phyloP scores from a whole-genome alignment of 1,140 invertebrate genomes.

The Anoplolepis gracilipes region DNA sequence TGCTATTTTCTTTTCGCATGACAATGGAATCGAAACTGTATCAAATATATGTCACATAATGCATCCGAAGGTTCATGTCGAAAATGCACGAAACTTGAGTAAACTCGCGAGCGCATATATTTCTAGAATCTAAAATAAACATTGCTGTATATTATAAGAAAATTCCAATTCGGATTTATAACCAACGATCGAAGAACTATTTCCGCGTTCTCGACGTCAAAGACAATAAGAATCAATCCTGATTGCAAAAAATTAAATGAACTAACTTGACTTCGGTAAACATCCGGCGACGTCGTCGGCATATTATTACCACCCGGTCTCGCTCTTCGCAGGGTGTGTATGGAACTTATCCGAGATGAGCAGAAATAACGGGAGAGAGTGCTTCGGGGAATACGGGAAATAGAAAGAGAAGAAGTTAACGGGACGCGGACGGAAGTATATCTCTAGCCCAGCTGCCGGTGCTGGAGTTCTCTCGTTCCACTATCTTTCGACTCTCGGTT shows the following conservation, averaged over 20 bases:
- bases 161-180: conserved; percentile 52
- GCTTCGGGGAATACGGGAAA: conserved; percentile 15
- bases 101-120: conserved; percentile 39
- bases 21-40: conserved; percentile 29
- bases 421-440: conserved; percentile 67
- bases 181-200: conserved; percentile 19
- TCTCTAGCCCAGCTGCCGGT: conserved; percentile 49
- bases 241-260: conserved; percentile 51
- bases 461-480: conserved; percentile 61
- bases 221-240: conserved; percentile 16
- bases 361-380: conserved; percentile 40
- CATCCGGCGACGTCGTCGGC: conserved; percentile 55
- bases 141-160: conserved; percentile 27
- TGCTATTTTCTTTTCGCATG: conserved; percentile 22
- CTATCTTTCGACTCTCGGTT: conserved; percentile 65
- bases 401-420: conserved; percentile 44
- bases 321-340: conserved; percentile 36
- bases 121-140: conserved; percentile 22
- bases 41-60: conserved; percentile 20
- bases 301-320: conserved; percentile 36
- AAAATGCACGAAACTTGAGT: conserved; percentile 60
- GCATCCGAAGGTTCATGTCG: conserved; percentile 36
- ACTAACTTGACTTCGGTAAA: conserved; percentile 48
- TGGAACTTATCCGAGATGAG: conserved; percentile 20
- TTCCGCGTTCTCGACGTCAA: neutral